Base-by-base conservation (phyloP, 2,888 invertebrate species). In the Malthinus seriepunctatus region DNA sequence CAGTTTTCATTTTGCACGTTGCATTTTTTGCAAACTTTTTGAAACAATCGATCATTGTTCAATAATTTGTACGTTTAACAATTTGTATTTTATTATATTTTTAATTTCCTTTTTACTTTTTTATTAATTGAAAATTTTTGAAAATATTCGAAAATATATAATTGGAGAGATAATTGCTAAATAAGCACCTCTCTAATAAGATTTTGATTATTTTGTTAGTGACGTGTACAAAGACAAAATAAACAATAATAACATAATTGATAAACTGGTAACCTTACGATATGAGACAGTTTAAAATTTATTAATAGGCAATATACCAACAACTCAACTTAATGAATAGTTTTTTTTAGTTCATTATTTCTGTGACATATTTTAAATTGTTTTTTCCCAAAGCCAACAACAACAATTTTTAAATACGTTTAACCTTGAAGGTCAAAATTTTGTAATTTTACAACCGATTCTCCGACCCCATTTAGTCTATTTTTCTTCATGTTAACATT, bases 21-120 rank as follows among this genome's bases (percentile, higher is more conserved):
- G 34, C 50, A 50, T 44, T 50, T 45, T 52, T 48, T 58, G 52
- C 52, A 44, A 33, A 31, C 8, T 10, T 3, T 9, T 23, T 57
- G 47, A 50, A 54, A 59, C 59, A 53, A 59, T 54, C 32, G 54
- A 33, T 54, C 54, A 50, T 59, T 59, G 59, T 59, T 59, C 54
- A 51, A 54, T 48, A 47, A 23, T 49, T 58, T 37, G 47, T 59
- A 59, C 59, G 54, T 42, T 54, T 11, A 59, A 23, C 23, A 54
- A 46, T 54, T 50, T 59, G 31, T 53, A 35, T 9, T 9, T 7
- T 8, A 42, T 47, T 12, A 12, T 12, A 34, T 33, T 32, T 35
- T 50, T 32, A 50, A 32, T 38, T 12, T 38, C 37, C n/a, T 10
- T 37, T 15, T 15, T 15, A 23, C 32, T 12, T 31, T 33, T 33